These are phyloP conservation scores for Heliconius hermathena DNA, from an alignment of 1,140 invertebrate genomes.

Conservation along the genomic window DNA sequence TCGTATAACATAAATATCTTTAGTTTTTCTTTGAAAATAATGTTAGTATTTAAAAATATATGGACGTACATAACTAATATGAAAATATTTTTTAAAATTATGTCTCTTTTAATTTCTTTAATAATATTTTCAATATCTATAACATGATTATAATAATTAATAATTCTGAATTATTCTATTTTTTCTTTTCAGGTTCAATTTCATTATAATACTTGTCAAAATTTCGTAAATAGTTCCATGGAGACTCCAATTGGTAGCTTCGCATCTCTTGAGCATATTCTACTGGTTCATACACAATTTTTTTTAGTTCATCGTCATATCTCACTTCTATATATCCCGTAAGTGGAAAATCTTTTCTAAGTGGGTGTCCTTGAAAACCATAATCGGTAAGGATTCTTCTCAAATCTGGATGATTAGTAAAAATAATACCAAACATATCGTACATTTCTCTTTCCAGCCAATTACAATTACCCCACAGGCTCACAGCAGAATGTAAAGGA, in stretches of 20 bases:
- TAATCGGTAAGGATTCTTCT: slow-evolving; percentile 78
- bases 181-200: slow-evolving; percentile 29
- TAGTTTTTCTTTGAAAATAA: background rate
- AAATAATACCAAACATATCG: slow-evolving; percentile 78
- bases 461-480: slow-evolving; percentile 66
- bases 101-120: too few relatives aligned
- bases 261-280: slow-evolving; percentile 74
- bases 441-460: slow-evolving; percentile 77
- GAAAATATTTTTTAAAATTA: background rate
- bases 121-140: too few relatives aligned
- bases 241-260: slow-evolving; percentile 62
- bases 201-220: slow-evolving; percentile 64
- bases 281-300: slow-evolving; percentile 75
- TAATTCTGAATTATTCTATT: background rate
- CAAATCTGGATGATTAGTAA: slow-evolving; percentile 77
- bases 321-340: slow-evolving; percentile 73
- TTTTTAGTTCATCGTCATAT: slow-evolving; percentile 78
- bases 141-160: too few relatives aligned
- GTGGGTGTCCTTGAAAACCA: slow-evolving; percentile 75
- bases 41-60: background rate
- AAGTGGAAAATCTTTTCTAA: slow-evolving; percentile 76
- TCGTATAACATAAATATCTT: background rate
- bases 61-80: background rate
- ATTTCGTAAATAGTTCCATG: slow-evolving; percentile 68
- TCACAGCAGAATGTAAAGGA: slow-evolving; percentile 67